Conservation (phyloP, 1,140 invertebrate species). For the Papilio dardanus region DNA sequence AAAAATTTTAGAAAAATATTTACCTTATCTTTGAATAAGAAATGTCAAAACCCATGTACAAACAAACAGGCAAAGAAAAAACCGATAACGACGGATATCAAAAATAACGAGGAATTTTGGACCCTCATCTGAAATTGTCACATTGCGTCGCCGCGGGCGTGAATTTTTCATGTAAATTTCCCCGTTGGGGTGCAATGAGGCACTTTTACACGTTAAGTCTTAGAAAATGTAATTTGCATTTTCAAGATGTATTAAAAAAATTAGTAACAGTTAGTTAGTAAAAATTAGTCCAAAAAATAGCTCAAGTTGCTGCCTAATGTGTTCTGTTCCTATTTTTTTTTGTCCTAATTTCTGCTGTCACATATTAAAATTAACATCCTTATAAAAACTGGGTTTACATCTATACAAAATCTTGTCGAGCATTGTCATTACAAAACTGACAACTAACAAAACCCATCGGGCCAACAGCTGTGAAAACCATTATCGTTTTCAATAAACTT, state of each 20-base stretch:
- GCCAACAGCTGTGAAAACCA: no score
- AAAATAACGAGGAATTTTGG: conserved; percentile 26
- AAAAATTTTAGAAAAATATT: background rate
- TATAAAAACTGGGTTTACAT: no score
- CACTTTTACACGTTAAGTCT: conserved; percentile 15
- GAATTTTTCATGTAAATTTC: conserved; percentile 34
- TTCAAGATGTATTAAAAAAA: conserved; percentile 22
- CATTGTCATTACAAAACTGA: no score
- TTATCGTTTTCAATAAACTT: background rate
- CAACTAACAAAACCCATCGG: no score
- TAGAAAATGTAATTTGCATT: conserved; percentile 29
- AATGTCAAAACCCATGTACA: conserved; percentile 21
- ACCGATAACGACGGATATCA: conserved; percentile 26
- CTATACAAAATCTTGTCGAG: no score
- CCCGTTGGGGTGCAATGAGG: conserved; percentile 21
- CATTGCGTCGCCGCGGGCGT: conserved; percentile 24
- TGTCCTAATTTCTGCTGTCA: no score
- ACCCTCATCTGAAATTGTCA: conserved; percentile 29
- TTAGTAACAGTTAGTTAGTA: background rate
- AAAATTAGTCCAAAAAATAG: background rate
- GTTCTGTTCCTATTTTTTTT: no score
- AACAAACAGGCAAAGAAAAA: conserved; percentile 14
- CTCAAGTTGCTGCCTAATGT: no score
- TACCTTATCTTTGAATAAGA: background rate
- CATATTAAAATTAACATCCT: no score